Conservation (phyloP, 2,113 vertebrate genomes). For the Phyllostomus discolor region DNA sequence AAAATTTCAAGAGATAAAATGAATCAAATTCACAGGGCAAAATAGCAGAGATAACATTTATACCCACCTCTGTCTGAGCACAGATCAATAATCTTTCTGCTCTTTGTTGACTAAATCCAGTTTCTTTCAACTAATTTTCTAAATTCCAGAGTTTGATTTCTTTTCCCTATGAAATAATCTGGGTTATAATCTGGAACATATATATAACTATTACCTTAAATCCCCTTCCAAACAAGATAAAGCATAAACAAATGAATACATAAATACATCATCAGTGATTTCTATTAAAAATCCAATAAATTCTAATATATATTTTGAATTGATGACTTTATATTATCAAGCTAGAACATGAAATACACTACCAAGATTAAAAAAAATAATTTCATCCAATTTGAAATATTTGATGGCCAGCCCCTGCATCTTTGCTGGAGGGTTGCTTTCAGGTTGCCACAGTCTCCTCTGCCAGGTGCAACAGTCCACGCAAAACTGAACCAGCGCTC, state of each 20-base stretch:
- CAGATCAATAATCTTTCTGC: background rate
- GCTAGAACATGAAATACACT: background rate
- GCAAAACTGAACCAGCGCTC: background rate
- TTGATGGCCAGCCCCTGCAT: background rate
- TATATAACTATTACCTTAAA: background rate
- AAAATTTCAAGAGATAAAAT: background rate
- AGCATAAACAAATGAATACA: background rate
- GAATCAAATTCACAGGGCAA: background rate
- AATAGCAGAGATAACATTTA: background rate
- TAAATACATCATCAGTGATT: background rate
- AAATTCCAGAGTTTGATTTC: background rate
- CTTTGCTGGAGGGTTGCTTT: background rate
- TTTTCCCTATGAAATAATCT: background rate
- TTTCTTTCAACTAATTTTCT: conserved; percentile 3
- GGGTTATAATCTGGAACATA: background rate
- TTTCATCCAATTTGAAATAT: background rate
- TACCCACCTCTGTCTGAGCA: background rate
- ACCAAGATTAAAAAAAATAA: background rate
- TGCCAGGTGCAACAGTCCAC: background rate
- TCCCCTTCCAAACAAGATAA: background rate
- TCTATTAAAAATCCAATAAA: background rate
- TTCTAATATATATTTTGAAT: background rate
- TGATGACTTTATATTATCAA: background rate
- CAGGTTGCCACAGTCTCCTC: background rate
- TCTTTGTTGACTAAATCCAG: background rate